Percentiles rank a stretch among this genome's conserved stretches.
phyloP scores from a whole-genome alignment of 1,140 invertebrate genomes.

The Frieseomelitta varia region DNA sequence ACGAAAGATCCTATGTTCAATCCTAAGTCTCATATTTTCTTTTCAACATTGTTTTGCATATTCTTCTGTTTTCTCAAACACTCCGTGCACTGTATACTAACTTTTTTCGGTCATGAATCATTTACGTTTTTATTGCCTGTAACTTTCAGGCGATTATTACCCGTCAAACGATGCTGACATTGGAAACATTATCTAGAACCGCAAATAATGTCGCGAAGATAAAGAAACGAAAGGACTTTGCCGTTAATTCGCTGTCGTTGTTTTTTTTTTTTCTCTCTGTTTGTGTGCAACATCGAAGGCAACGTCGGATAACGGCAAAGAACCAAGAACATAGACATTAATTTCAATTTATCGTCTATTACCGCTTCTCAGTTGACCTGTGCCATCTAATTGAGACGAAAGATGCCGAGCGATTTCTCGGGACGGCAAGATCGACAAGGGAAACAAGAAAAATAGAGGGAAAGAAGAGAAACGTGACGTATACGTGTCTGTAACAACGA shows the following conservation, averaged over 20 bases:
- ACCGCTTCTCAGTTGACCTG: conserved; percentile 36
- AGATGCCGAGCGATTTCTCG: conserved; percentile 5
- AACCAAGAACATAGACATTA: conserved; percentile 28
- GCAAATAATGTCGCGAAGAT: conserved; percentile 12
- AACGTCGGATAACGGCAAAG: not conserved
- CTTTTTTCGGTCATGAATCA: not conserved
- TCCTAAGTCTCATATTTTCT: not conserved
- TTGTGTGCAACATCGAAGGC: not conserved
- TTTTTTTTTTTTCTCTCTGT: not conserved
- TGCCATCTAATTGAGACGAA: conserved; percentile 18
- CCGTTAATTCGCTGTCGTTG: not conserved
- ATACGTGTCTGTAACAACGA: not conserved
- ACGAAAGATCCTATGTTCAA: not conserved
- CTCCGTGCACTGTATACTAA: not conserved
- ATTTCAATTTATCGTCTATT: conserved; percentile 49
- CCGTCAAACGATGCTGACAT: not conserved
- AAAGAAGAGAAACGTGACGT: not conserved
- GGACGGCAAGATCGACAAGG: not conserved
- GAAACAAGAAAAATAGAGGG: not conserved
- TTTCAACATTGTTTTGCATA: not conserved
- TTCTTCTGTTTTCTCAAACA: not conserved
- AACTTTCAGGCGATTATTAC: not conserved
- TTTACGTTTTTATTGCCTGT: not conserved
- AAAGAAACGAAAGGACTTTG: conserved; percentile 5
- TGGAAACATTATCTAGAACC: not conserved